Evolutionary conservation across 2,888 invertebrate genomes (phyloP), one percentile per base, ranked within the genome.

Genomic region (Anarsia innoxiella): DNA sequence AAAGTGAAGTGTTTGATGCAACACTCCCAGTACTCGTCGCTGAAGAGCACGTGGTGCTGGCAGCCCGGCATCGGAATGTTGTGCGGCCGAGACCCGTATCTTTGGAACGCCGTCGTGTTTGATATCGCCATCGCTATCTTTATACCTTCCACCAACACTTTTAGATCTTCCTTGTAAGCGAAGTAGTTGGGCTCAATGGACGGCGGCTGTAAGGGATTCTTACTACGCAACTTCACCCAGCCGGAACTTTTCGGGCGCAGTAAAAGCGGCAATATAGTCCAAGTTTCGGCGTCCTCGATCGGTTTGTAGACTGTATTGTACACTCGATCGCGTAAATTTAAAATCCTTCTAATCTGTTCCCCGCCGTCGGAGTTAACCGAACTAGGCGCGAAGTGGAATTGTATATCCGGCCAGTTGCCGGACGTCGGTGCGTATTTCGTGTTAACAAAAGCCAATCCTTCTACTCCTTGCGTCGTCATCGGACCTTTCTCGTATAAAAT

Each of bases 181-280:
- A 98, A 93, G 66, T 98, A 98, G 67, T 97, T 97, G 0, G 97
- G 96, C 63, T 94, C 93, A 37, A 98, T 92, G 9, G 92, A 89
- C 0, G 97, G 97, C 44, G 93, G 89, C 1, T 92, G 89, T 46
- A 90, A 86, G 0, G 97, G 96, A 69, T 97, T 92, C 23, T 86
- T 88, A 31, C 93, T 93, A 48, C 89, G 90, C 11, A 99, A 75
- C 34, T 91, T 90, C n/a, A 99, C 83, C 89, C 91, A 91, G 0
- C 99, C 99, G 0, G 89, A 89, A 61, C 96, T 96, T 58, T 90
- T 91, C 0, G 98, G 96, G 3, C 97, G 87, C 49, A 98, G 70
- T 1, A 95, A 69, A 2, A 95, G 70, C 0, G 95, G 94, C 15
- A 94, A 70, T 43, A 95, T 92, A 0, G 93, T 92, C 93, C 94